Base-by-base conservation (phyloP, 1,140 invertebrate genomes). In the Pararge aegeria region DNA sequence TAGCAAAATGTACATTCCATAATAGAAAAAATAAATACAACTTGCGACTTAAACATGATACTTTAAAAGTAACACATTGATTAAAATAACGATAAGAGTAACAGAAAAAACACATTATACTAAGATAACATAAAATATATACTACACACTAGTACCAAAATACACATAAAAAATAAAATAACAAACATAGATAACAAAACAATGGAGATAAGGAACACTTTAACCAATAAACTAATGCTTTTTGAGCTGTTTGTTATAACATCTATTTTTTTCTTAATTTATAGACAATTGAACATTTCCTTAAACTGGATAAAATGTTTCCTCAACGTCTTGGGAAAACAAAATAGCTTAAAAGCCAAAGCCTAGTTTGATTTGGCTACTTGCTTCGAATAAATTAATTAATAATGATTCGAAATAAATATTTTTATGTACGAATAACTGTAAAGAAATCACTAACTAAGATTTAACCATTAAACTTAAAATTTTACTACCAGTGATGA, bases 161-260 rank as follows among this genome's bases (percentile, higher is more conserved):
- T 18, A 46, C 3, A 13, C 7, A 42, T 0, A 3, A 20, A 46
- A 46, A 46, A 3, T 1, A 46, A 20, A 46, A 46, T 20, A 20
- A 46, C 42, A 20, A 44, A 44, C 20, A 7, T 46, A 46, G 42
- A 46, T 46, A 46, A 46, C 42, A 46, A 46, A 44, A 46, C 15
- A 46, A 42, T 18, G 18, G 4, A 20, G 42, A 46, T 46, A 46
- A 46, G 42, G 42, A 46, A 46, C 42, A 46, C 16, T 46, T 20
- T 20, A 46, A 12, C 42, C 42, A 20, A 46, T 46, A 46, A 1
- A 46, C 10, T 46, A 46, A 46, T 46, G 18, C 38, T 42, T 15
- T 42, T 16, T 15, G 16, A 42, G 38, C 38, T 5, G 18, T n/a
- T 16, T 42, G 15, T 18, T 2, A 18, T 16, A 38, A 38, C 6